Evolutionary conservation across 2,888 invertebrate genomes (phyloP).

Genomic region (Corbicula japonica): DNA sequence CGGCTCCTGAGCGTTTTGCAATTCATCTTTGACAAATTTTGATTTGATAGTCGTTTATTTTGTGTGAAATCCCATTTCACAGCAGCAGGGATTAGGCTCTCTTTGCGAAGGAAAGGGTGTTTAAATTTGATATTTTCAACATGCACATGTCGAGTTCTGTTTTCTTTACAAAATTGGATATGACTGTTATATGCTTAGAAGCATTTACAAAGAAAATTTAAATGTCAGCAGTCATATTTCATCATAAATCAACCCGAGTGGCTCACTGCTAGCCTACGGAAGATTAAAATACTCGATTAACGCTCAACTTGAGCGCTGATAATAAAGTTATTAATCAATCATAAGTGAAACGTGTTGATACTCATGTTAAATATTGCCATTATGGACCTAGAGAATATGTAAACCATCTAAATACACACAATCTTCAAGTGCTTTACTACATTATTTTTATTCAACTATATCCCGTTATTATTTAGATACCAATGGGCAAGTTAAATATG

Average conservation of each 20-base stretch:
- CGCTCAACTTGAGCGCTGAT: background rate
- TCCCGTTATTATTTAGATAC: too few relatives aligned
- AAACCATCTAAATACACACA: too few relatives aligned
- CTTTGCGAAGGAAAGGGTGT: slow-evolving; percentile 40
- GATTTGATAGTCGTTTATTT: slow-evolving; percentile 62
- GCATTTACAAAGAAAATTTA: slow-evolving; percentile 37
- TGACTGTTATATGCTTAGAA: slow-evolving; percentile 44
- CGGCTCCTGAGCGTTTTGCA: slow-evolving; percentile 33
- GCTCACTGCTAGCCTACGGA: background rate
- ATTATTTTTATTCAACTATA: too few relatives aligned
- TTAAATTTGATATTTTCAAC: slow-evolving; percentile 32
- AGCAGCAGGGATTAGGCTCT: slow-evolving; percentile 50
- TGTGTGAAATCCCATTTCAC: slow-evolving; percentile 54
- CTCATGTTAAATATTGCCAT: too few relatives aligned
- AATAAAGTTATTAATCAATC: slow-evolving; percentile 11
- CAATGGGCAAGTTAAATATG: too few relatives aligned
- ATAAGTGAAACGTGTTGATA: too few relatives aligned
- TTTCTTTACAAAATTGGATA: slow-evolving; percentile 59
- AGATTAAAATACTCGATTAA: background rate
- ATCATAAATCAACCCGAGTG: slow-evolving; percentile 50
- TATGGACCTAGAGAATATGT: too few relatives aligned
- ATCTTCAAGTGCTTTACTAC: too few relatives aligned
- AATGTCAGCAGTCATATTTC: slow-evolving; percentile 54
- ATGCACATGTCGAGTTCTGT: slow-evolving; percentile 47
- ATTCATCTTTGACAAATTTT: slow-evolving; percentile 73